Evolutionary conservation across 2,888 invertebrate species (phyloP).

Genomic region (Parochlus steinenii): DNA sequence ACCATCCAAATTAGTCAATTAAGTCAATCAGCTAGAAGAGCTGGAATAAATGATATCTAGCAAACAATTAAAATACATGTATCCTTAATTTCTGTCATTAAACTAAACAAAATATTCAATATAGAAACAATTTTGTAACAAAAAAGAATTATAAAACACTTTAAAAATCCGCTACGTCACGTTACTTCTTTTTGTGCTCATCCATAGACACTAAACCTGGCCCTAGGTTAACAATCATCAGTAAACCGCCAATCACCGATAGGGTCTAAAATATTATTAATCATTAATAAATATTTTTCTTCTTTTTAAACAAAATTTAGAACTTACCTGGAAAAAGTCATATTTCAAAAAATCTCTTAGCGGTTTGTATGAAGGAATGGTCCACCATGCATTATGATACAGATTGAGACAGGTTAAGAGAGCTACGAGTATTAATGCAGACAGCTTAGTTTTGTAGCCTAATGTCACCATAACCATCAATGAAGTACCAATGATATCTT

Average conservation of each 20-base stretch:
- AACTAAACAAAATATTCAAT: no score
- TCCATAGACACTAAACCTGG: conserved; percentile 93
- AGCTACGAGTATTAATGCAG: conserved; percentile 81
- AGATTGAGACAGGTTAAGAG: conserved; percentile 81
- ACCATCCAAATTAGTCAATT: no score
- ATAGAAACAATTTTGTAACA: no score
- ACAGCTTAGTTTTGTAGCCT: conserved; percentile 97
- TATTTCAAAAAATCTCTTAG: conserved; percentile 99
- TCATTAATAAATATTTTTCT: not conserved
- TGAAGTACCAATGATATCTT: conserved; percentile 83
- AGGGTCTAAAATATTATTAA: conserved; percentile 62
- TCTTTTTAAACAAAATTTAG: conserved; percentile 11
- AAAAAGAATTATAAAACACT: no score
- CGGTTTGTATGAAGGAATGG: conserved; percentile 84
- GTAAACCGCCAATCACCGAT: conserved; percentile 93
- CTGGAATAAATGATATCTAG: no score
- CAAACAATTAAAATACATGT: no score
- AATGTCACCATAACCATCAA: conserved; percentile 93
- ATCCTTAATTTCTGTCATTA: no score
- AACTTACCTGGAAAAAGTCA: conserved; percentile 94
- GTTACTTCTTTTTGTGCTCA: conserved; percentile 95
- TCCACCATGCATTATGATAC: conserved; percentile 99
- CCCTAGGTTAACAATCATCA: conserved; percentile 95
- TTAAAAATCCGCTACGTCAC: no score
- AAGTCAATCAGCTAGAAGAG: no score